These are phyloP conservation scores for Gyrodactylus bullatarudis DNA, from an alignment of 1,140 invertebrate genomes.

Conservation along the genomic window DNA sequence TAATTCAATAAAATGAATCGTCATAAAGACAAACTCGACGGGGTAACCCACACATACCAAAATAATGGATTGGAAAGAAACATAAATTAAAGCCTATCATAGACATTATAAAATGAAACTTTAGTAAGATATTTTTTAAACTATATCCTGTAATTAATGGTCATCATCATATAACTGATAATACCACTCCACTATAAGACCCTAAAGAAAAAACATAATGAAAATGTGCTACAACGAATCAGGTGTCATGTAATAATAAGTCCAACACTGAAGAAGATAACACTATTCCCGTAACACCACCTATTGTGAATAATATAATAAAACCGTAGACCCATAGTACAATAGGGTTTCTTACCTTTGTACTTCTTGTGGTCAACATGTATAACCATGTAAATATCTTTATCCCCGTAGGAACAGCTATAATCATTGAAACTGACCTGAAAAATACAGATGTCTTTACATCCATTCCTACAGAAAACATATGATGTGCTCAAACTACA, in stretches of 20 bases:
- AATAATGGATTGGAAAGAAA: slow-evolving; percentile 39
- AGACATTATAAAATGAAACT: slow-evolving; percentile 10
- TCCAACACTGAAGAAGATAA: slow-evolving; percentile 35
- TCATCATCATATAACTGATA: slow-evolving; percentile 30
- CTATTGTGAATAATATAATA: slow-evolving; percentile 29
- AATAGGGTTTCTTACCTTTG: slow-evolving; percentile 22
- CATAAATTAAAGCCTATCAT: slow-evolving; percentile 28
- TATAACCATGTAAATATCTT: slow-evolving; percentile 28
- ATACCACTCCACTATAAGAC: slow-evolving; percentile 34
- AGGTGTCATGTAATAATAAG: slow-evolving; percentile 34
- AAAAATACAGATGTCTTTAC: slow-evolving; percentile 36
- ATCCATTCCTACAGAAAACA: slow-evolving; percentile 32
- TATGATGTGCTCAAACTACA: slow-evolving; percentile 17
- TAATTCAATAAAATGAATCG: slow-evolving; percentile 29
- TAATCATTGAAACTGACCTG: slow-evolving; percentile 35
- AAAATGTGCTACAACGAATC: slow-evolving; percentile 39
- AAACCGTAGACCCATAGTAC: slow-evolving; percentile 32
- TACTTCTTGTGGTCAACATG: slow-evolving; percentile 17
- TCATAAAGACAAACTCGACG: slow-evolving; percentile 36
- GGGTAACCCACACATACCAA: slow-evolving; percentile 35
- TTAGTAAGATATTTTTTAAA: slow-evolving; percentile 21
- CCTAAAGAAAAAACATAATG: slow-evolving; percentile 25
- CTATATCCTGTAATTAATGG: slow-evolving; percentile 27
- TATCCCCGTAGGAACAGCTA: slow-evolving; percentile 24
- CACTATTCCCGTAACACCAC: slow-evolving; percentile 23